Evolutionary conservation across 2,888 invertebrate genomes (phyloP), one percentile per base, ranked within the genome.

Genomic region (Drosophila limbata): DNA sequence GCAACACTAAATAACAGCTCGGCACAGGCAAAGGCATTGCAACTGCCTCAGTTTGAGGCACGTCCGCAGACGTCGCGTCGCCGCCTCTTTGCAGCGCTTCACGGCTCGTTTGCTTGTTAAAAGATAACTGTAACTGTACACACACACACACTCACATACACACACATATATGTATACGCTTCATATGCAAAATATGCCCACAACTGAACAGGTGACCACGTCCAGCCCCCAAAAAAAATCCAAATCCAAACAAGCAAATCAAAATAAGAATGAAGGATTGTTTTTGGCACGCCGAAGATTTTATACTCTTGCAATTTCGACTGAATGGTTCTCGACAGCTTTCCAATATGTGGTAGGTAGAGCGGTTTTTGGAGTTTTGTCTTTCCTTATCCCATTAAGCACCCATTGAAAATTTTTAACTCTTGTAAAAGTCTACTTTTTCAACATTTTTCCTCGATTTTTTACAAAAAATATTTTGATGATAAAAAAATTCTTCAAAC

Each of bases 71-170:
- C 65, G 62, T 61, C 59, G 60, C 65, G 62, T 61, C 59, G 60
- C 64, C 63, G 76, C 72, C 69, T 60, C 66, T 57, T 71, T 74
- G 47, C 79, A 50, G 42, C 55, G 69, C 53, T 73, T 62, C 76
- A 82, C 68, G 84, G 63, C 75, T 83, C 82, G 83, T 79, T 82
- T 81, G 77, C 83, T 75, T 60, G 77, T 70, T 73, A 74, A 84
- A 81, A 83, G 83, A 84, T 84, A 79, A 77, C 81, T 72, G 57
- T 63, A 47, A 64, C 75, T 62, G 60, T 62, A 33, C 60, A 44
- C 65, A 50, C 45, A 39, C 70, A 31, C 53, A 39, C 64, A 50
- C 45, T 31, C 70, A 40, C 64, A n/a, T n/a, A 57, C 61, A 48
- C 37, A 45, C 44, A 33, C 31, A 47, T 25, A 28, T 40, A 28